Evolutionary conservation across 2,888 invertebrate species (phyloP).

Genomic region (Zeuzera pyrina): DNA sequence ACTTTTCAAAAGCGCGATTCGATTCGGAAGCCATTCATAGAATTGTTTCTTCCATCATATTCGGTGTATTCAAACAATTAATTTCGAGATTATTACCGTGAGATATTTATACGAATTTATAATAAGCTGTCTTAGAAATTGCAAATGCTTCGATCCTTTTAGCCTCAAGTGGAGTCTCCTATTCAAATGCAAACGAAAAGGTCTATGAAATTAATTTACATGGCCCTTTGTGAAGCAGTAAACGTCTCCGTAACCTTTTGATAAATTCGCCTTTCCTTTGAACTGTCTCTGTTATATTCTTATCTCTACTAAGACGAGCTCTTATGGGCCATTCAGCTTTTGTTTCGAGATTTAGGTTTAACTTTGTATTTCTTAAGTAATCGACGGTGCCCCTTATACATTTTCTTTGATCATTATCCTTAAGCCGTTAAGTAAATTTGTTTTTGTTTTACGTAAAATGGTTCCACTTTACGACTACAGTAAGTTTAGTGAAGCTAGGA

Average conservation of each 20-base stretch:
- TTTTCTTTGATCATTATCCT: conserved; percentile 14
- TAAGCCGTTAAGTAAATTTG: conserved; percentile 20
- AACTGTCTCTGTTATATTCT: conserved; percentile 22
- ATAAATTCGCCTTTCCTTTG: conserved; percentile 1
- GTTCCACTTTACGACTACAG: conserved; percentile 6
- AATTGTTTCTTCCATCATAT: too few relatives aligned
- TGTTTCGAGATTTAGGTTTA: conserved; percentile 16
- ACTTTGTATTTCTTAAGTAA: conserved; percentile 17
- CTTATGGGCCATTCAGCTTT: conserved; percentile 32
- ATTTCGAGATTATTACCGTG: conserved; percentile 17
- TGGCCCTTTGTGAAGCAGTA: conserved; percentile 55
- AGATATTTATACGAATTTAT: conserved; percentile 38
- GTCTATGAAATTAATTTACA: conserved; percentile 59
- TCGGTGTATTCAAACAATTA: conserved; percentile 4
- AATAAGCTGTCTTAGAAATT: conserved; percentile 35
- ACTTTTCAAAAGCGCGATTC: too few relatives aligned
- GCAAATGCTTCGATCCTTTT: conserved; percentile 33
- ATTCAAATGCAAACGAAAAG: conserved; percentile 52
- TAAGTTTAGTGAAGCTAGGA: too few relatives aligned
- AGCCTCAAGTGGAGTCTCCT: conserved; percentile 26
- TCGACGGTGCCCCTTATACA: conserved; percentile 11
- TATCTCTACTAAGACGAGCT: conserved; percentile 36
- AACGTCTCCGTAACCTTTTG: conserved; percentile 29
- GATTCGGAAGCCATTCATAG: too few relatives aligned
- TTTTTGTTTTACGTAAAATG: conserved; percentile 15